Evolutionary conservation across 2,888 invertebrate species (phyloP), one percentile per base, ranked within the genome.

Genomic region (Celastrina argiolus): DNA sequence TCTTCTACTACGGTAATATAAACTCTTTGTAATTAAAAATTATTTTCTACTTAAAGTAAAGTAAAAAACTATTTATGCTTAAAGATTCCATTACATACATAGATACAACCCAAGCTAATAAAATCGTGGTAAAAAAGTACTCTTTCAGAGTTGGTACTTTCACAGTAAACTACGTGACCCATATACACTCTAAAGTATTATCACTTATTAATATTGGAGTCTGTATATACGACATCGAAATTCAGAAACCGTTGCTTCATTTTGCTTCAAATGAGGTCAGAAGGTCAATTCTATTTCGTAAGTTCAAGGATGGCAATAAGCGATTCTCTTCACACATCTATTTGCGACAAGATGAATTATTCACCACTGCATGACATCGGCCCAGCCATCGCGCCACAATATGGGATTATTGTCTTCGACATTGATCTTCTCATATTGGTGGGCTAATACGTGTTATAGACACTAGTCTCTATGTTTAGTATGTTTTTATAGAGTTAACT

Each of bases 401-500:
- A 74, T 69, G 72, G 73, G 75, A 73, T 74, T 76, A 75, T 70
- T 69, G 69, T 66, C 68, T 65, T 41, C 56, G 69, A 69, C 69
- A 70, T 70, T 72, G 69, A 72, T 71, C 70, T 72, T 56, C 22
- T 58, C 39, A 45, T 65, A 41, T 26, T 56, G 26, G 26, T 51
- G 12, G 51, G 14, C 14, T 26, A 51, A 22, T 51, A 26, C 51
- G 22, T 51, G 10, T 12, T 51, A 51, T 51, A 8, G 51, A 22
- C 22, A 51, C 26, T 51, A 12, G 22, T 22, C 22, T 51, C 51
- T 51, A 51, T 51, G 6, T n/a, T n/a, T n/a, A n/a, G n/a, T n/a
- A n/a, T n/a, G n/a, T n/a, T n/a, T n/a, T n/a, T n/a, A n/a, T n/a
- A n/a, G n/a, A n/a, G n/a, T n/a, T n/a, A n/a, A n/a, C n/a, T n/a